Base-by-base conservation (phyloP, 2,888 invertebrate species). In the Amblyjoppa fuscipennis region DNA sequence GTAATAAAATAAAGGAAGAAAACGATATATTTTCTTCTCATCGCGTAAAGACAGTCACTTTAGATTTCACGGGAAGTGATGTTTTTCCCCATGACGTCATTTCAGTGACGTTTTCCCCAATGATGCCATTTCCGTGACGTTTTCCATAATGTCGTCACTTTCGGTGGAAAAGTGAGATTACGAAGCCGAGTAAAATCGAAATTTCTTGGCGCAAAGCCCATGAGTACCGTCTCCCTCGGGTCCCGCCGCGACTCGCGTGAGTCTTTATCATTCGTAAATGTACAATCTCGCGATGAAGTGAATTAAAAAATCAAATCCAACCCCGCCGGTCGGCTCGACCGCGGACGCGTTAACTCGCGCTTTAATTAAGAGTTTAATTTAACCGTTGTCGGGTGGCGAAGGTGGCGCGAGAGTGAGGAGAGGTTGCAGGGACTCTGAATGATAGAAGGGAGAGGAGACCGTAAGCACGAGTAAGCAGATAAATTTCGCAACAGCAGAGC, bases 341-440 rank as follows among this genome's bases (percentile, higher is more conserved):
- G 49, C 78, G 28, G 38, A 70, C 34, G 64, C 66, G 41, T 82
- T 78, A 68, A 51, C 76, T 69, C 45, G 83, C 71, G 71, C 76
- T 85, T 85, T 80, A 80, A 85, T 85, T 83, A 77, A 80, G 83
- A 83, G 51, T 83, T 77, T 80, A 85, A 85, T 82, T 83, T 49
- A 80, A 85, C 76, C 34, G 53, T 85, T 76, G 68, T 56, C 31
- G 61, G 73, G 28, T 34, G 16, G 75, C 16, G 61, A 51, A 31
- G 31, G 28, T 25, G 51, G 38, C 6, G 49, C 49, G 64, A 34
- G 70, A 61, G 45, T 53, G 34, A 70, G 70, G 34, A 56, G 75
- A 66, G 59, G 25, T 25, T 45, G 41, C 13, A 66, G 77, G 76
- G 59, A 79, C 69, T 66, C 51, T 64, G 81, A 81, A 69, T 70